Base-by-base conservation (phyloP, 2,888 invertebrate genomes). In the Drosophila trichaetosa region DNA sequence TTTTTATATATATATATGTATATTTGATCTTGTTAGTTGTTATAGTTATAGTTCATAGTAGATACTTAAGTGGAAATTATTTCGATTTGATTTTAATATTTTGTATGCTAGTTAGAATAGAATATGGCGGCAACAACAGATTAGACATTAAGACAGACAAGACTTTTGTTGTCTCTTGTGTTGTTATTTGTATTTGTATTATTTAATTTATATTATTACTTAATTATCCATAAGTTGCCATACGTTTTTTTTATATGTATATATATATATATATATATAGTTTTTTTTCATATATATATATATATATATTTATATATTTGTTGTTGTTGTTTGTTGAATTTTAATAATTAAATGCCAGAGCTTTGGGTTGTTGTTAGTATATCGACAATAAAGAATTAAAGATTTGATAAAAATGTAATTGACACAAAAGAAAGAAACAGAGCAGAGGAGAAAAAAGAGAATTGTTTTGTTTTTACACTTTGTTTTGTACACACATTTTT, bases 291-390 rank as follows among this genome's bases (percentile, higher is more conserved):
- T 69, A 83, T 80, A 87, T 76, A 73, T 60, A 46, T 46, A 24
- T 46, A 16, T 16, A 16, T 21, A 21, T 46, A 36, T 18, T 78
- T 53, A 18, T 38, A 18, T 38, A 18, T 27, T 27, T 27, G 3
- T 16, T 46, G 2, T 36, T 36, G 16, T 70, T 21, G 29, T 57
- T 31, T 31, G 13, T 59, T 54, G 24, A 46, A 4, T 21, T 57
- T 88, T 91, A 92, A 78, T 92, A 91, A 89, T 91, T 91, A 90
- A 90, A 91, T 90, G 92, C 87, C 91, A 90, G 85, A 87, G 90
- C 91, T 91, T 90, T 90, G 78, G 76, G 48, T 81, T 65, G 68
- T 83, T 73, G 66, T 80, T 82, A 69, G 73, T 83, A 79, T 69
- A 56, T 72, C 33, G 67, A 74, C 69, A 76, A 70, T 58, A 69